A percentile compares a stretch with the other conserved stretches of the same genome.
phyloP scores from a whole-genome alignment of 1,140 invertebrate genomes.

The Vollenhovia emeryi region DNA sequence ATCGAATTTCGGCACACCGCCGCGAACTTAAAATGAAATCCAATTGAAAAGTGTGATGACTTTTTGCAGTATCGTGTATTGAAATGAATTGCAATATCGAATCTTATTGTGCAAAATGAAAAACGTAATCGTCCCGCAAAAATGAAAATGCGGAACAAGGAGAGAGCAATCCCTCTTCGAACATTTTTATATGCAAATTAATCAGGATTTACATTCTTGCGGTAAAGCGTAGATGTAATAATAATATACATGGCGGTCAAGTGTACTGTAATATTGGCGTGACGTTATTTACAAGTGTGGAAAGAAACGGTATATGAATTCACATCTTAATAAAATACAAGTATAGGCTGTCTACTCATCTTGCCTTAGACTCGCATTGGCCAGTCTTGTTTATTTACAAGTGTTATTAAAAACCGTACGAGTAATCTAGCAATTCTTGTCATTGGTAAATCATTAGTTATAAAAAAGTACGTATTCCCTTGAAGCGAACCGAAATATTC shows the following conservation, averaged over 20 bases:
- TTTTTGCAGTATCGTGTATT: neutral
- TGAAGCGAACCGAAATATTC: neutral
- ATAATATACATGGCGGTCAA: neutral
- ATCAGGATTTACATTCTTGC: neutral
- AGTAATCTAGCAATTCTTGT: neutral
- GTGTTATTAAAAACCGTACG: neutral
- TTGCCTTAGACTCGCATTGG: no score
- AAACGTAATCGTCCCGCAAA: neutral
- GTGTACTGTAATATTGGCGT: neutral
- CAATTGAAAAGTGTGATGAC: constrained; percentile 38
- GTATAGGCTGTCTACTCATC: no score
- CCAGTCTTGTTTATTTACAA: no score
- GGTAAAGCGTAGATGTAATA: neutral
- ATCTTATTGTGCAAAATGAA: neutral
- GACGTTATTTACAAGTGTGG: neutral
- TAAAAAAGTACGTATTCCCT: neutral
- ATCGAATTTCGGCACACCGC: constrained; percentile 22
- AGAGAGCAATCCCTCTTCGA: neutral
- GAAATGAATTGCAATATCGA: constrained; percentile 6
- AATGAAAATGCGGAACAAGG: neutral
- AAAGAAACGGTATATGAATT: no score
- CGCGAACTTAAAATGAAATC: constrained; percentile 35
- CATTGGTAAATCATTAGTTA: neutral
- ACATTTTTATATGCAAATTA: constrained; percentile 9
- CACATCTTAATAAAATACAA: no score